These are phyloP conservation scores for Melanotus villosus DNA, from an alignment of 2,888 invertebrate species.

Conservation along the genomic window DNA sequence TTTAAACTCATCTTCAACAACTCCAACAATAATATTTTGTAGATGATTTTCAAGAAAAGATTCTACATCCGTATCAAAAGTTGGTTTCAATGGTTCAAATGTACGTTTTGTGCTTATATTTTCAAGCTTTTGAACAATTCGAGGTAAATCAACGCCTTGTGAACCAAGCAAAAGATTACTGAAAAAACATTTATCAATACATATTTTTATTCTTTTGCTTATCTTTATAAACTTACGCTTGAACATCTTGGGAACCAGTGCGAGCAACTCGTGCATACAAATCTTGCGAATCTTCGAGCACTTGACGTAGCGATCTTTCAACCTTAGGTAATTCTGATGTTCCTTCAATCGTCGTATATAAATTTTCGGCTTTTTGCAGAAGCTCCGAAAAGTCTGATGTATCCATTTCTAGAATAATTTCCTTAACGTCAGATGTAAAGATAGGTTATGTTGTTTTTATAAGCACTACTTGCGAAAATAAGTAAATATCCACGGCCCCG, in stretches of 20 bases:
- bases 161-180: slow-evolving; percentile 93
- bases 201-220: no score
- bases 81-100: slow-evolving; percentile 92
- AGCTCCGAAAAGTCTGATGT: slow-evolving; percentile 85
- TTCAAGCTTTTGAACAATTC: slow-evolving; percentile 92
- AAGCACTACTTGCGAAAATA: no score
- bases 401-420: no score
- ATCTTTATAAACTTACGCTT: slow-evolving; percentile 86
- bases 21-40: slow-evolving; percentile 92
- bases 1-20: slow-evolving; percentile 91
- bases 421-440: no score
- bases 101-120: slow-evolving; percentile 87
- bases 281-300: slow-evolving; percentile 91
- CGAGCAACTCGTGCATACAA: slow-evolving; percentile 90
- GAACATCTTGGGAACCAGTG: slow-evolving; percentile 89
- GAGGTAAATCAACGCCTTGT: slow-evolving; percentile 94
- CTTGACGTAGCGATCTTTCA: slow-evolving; percentile 91
- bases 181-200: no score
- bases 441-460: no score
- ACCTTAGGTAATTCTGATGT: slow-evolving; percentile 88
- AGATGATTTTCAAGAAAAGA: slow-evolving; percentile 93
- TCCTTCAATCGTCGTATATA: slow-evolving; percentile 90
- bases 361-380: slow-evolving; percentile 91
- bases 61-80: slow-evolving; percentile 91
- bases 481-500: no score